phyloP scores from a whole-genome alignment of 1,140 invertebrate species.

The Cydia strobilella region DNA sequence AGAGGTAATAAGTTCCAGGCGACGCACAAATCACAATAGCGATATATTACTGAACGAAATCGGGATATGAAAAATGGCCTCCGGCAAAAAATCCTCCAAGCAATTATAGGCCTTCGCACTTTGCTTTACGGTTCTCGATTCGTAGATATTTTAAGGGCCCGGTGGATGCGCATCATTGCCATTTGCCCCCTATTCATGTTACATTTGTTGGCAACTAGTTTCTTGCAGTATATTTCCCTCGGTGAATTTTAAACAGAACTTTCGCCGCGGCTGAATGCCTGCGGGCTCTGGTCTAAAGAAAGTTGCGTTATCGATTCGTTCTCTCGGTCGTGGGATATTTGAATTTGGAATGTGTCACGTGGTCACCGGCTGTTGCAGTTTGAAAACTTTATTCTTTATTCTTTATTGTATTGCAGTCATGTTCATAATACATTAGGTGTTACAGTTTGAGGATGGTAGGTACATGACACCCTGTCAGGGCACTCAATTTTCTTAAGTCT shows the following conservation, averaged over 20 bases:
- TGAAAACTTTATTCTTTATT: not conserved
- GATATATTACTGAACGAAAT: constrained; percentile 27
- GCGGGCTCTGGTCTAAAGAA: not conserved
- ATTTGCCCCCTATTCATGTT: constrained; percentile 31
- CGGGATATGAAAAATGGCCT: constrained; percentile 19
- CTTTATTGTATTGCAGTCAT: too few relatives aligned
- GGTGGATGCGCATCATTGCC: constrained; percentile 3
- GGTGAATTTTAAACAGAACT: constrained; percentile 27
- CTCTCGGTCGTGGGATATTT: not conserved
- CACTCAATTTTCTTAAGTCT: too few relatives aligned
- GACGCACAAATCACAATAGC: constrained; percentile 30
- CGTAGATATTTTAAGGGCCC: not conserved
- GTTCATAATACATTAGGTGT: too few relatives aligned
- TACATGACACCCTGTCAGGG: too few relatives aligned
- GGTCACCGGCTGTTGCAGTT: not conserved
- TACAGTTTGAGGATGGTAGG: too few relatives aligned
- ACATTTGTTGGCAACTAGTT: constrained; percentile 29
- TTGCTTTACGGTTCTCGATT: not conserved
- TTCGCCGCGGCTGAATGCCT: not conserved
- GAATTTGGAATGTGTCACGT: constrained; percentile 4
- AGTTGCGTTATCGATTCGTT: not conserved
- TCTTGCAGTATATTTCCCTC: constrained; percentile 3
- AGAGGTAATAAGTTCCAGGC: constrained; percentile 23
- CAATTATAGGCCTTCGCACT: constrained; percentile 1
- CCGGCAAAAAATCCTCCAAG: not conserved